A percentile compares a stretch with the other conserved stretches of the same genome.
Evolutionary conservation across 2,797 vertebrate species (phyloP).

Genomic region (Cephalopachus bancanus): DNA sequence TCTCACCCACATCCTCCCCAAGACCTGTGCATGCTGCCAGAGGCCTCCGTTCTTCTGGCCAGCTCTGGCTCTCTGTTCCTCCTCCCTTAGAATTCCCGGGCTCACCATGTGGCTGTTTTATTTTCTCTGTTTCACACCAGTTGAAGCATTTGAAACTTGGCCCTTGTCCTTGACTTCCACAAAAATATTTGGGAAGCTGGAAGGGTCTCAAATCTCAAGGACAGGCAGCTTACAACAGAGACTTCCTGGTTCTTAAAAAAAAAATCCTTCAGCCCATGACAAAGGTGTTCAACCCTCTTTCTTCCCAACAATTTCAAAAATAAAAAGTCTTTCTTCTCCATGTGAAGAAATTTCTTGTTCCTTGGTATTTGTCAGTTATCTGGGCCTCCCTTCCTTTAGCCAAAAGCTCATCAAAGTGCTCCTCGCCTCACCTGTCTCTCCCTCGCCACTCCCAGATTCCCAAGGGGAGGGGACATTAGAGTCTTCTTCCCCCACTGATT

Average conservation of each 20-base stretch:
- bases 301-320: not conserved
- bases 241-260: not conserved
- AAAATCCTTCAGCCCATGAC: not conserved
- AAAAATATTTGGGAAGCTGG: not conserved
- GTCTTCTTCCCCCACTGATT: not conserved
- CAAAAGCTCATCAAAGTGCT: not conserved
- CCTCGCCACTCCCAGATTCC: not conserved
- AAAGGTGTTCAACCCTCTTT: not conserved
- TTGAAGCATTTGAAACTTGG: not conserved
- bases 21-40: accelerated
- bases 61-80: not conserved
- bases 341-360: not conserved
- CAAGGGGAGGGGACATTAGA: not conserved
- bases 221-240: too few species aligned
- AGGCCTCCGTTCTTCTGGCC: accelerated
- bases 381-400: not conserved
- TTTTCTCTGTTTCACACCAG: not conserved
- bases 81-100: not conserved
- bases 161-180: not conserved
- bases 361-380: not conserved
- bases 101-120: not conserved
- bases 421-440: accelerated
- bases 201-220: not conserved
- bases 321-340: not conserved
- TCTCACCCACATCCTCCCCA: accelerated